Conservation (phyloP, 30 jellyfish, hydroid and myxozoan genomes). For the Aurelia aurita region DNA sequence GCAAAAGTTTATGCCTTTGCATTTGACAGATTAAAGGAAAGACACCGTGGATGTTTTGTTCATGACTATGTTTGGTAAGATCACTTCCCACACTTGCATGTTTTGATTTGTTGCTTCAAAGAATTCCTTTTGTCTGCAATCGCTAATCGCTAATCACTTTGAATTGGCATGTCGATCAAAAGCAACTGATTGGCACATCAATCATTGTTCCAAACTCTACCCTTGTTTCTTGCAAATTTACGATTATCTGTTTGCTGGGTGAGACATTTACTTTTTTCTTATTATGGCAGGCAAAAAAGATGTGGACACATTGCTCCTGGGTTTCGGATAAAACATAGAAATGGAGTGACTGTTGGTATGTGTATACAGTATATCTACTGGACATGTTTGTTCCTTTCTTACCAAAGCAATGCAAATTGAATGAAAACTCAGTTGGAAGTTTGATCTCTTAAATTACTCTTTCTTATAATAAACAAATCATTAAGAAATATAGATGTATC, state of each 20-base stretch:
- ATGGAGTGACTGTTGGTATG: constrained; percentile 74
- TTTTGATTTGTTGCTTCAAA: too few species aligned
- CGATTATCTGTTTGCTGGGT: neutral
- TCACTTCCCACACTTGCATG: too few species aligned
- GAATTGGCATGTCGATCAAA: too few species aligned
- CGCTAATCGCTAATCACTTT: too few species aligned
- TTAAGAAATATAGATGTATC: neutral
- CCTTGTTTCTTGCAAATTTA: too few species aligned
- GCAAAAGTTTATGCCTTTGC: constrained; percentile 71
- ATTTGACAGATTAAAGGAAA: constrained; percentile 51
- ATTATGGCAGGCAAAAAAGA: constrained; percentile 48
- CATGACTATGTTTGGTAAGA: constrained; percentile 67
- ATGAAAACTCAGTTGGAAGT: too few species aligned
- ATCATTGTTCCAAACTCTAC: too few species aligned
- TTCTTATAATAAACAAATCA: neutral
- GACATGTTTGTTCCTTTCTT: too few species aligned
- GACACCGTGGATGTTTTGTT: constrained; percentile 61
- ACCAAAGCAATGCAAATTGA: too few species aligned
- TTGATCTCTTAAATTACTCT: neutral
- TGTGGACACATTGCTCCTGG: constrained; percentile 72
- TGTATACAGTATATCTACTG: neutral
- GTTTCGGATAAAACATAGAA: constrained; percentile 40
- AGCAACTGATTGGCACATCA: too few species aligned
- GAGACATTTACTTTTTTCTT: neutral
- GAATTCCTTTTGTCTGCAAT: too few species aligned